phyloP scores from a whole-genome alignment of 2,888 invertebrate species.

The Pachydiplax longipennis region DNA sequence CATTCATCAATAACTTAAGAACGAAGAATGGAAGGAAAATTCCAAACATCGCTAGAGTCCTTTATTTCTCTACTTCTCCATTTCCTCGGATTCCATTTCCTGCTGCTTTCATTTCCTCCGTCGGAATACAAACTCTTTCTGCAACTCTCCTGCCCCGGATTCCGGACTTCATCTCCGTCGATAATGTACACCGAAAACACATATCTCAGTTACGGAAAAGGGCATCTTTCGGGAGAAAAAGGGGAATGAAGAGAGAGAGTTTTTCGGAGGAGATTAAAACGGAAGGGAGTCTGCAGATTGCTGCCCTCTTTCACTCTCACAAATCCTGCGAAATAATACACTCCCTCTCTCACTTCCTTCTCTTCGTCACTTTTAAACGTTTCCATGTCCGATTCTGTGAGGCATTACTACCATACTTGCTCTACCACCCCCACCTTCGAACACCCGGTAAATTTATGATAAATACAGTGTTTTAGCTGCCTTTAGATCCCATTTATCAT shows the following conservation, averaged over 20 bases:
- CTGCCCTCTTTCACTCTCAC: neutral
- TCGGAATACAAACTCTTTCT: neutral
- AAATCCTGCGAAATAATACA: neutral
- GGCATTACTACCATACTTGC: too few relatives aligned
- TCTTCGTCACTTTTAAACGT: neutral
- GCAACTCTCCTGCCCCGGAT: neutral
- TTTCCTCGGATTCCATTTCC: slow-evolving; percentile 25
- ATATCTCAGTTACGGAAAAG: neutral
- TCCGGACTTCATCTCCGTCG: slow-evolving; percentile 9
- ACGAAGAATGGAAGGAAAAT: too few relatives aligned
- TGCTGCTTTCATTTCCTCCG: slow-evolving; percentile 25
- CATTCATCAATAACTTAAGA: too few relatives aligned
- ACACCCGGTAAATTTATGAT: too few relatives aligned
- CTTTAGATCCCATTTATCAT: too few relatives aligned
- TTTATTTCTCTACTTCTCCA: neutral
- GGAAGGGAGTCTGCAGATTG: neutral
- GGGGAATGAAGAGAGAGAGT: neutral
- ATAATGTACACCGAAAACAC: neutral
- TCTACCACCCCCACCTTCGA: too few relatives aligned
- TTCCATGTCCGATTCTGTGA: too few relatives aligned
- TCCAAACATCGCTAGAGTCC: neutral
- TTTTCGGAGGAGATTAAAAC: slow-evolving; percentile 26
- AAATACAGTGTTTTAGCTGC: too few relatives aligned
- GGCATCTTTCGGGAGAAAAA: neutral
- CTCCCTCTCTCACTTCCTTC: neutral